A percentile compares a stretch with the other conserved stretches of the same genome.
Conservation (phyloP, 1,140 invertebrate species). For the Nephotettix cincticeps region DNA sequence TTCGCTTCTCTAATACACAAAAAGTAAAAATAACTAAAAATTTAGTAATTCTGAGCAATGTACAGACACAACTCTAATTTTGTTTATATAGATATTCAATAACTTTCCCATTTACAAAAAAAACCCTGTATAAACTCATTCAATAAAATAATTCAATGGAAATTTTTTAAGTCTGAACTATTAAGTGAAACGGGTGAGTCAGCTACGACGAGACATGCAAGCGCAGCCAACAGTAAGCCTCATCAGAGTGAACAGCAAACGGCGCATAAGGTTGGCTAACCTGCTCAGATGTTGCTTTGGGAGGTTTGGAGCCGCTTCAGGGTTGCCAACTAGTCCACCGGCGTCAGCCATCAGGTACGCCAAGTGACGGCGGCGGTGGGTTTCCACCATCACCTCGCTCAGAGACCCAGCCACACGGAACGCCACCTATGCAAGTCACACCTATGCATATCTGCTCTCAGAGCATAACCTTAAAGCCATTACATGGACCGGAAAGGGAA, state of each 20-base stretch:
- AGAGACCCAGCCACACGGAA: slow-evolving; percentile 65
- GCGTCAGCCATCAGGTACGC: slow-evolving; percentile 97
- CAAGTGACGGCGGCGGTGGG: slow-evolving; percentile 85
- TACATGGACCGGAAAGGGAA: no score
- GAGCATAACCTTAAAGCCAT: no score
- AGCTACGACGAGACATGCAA: background rate
- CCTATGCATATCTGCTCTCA: no score
- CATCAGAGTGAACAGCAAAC: background rate
- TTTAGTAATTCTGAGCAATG: no score
- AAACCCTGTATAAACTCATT: background rate
- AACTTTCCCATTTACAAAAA: no score
- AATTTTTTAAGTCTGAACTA: background rate
- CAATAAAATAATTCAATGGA: background rate
- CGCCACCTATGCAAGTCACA: slow-evolving; percentile 50
- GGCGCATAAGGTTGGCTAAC: slow-evolving; percentile 44
- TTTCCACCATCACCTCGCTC: slow-evolving; percentile 85
- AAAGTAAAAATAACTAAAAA: no score
- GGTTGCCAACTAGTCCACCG: slow-evolving; percentile 88
- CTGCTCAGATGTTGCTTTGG: slow-evolving; percentile 85
- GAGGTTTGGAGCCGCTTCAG: slow-evolving; percentile 82
- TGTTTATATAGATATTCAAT: no score
- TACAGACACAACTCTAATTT: no score
- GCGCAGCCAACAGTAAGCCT: slow-evolving; percentile 3
- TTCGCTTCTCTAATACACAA: no score
- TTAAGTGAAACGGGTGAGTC: background rate